Percentiles rank a stretch among this genome's conserved stretches.
phyloP scores from a whole-genome alignment of 2,888 invertebrate species.

The Lepidocyrtoides sp. region DNA sequence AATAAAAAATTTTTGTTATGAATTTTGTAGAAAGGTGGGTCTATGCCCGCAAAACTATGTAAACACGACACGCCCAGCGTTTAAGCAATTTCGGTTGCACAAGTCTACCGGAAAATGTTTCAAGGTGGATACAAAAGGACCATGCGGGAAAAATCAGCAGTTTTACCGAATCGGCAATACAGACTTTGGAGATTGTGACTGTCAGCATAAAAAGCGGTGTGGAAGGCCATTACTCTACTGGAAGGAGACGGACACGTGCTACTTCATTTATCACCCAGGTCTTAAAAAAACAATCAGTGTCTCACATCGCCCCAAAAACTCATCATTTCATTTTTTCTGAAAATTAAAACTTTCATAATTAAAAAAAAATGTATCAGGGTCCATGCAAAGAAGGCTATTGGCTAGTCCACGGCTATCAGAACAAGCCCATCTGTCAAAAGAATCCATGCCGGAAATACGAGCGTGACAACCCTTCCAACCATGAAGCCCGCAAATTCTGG shows the following conservation, averaged over 20 bases:
- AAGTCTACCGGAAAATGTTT: slow-evolving; percentile 79
- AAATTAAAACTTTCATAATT: not conserved
- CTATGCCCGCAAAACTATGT: slow-evolving; percentile 78
- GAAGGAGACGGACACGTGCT: slow-evolving; percentile 83
- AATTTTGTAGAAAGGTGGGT: slow-evolving; percentile 73
- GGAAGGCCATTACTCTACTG: slow-evolving; percentile 84
- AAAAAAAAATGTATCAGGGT: slow-evolving; percentile 79
- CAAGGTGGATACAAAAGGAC: slow-evolving; percentile 82
- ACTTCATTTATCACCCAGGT: slow-evolving; percentile 83
- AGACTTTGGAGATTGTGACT: slow-evolving; percentile 84
- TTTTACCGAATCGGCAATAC: slow-evolving; percentile 82
- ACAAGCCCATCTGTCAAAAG: slow-evolving; percentile 80
- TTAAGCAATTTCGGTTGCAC: slow-evolving; percentile 79
- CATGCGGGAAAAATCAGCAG: slow-evolving; percentile 83
- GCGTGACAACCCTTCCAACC: slow-evolving; percentile 77
- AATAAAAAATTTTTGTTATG: not conserved
- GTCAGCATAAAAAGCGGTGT: slow-evolving; percentile 82
- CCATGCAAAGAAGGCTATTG: slow-evolving; percentile 83
- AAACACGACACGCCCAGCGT: slow-evolving; percentile 73
- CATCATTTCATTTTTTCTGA: not conserved
- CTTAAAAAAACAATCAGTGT: not conserved
- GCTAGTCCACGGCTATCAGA: slow-evolving; percentile 83
- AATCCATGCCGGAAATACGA: slow-evolving; percentile 69
- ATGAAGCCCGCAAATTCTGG: slow-evolving; percentile 82
- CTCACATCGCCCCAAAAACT: slow-evolving; percentile 37